Evolutionary conservation across 2,797 vertebrate genomes (phyloP).

Genomic region (Presbytis comata): DNA sequence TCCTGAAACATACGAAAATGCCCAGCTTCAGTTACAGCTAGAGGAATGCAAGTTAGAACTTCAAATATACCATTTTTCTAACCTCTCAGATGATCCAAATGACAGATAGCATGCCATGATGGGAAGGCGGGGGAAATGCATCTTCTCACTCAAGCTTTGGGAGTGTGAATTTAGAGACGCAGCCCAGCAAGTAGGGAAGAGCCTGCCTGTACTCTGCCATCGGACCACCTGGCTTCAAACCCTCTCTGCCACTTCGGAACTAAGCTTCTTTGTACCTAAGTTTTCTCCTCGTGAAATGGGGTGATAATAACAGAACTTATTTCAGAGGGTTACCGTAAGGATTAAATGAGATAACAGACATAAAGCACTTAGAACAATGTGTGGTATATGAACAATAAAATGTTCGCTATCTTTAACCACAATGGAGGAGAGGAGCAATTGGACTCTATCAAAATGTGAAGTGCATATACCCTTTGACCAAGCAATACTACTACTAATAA

Average conservation of each 20-base stretch:
- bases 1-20: neutral
- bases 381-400: neutral
- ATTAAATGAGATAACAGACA: neutral
- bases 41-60: neutral
- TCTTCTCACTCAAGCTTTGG: neutral
- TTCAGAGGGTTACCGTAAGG: neutral
- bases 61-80: neutral
- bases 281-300: neutral
- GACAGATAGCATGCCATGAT: neutral
- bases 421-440: no score
- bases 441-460: neutral
- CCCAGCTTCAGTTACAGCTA: neutral
- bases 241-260: neutral
- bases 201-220: neutral
- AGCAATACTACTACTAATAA: neutral
- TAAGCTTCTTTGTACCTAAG: neutral
- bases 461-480: neutral
- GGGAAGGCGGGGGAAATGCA: neutral
- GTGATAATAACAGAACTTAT: neutral
- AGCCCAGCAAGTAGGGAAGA: neutral
- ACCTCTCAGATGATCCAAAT: neutral
- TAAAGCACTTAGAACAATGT: neutral
- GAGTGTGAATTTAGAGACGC: neutral
- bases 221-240: neutral
- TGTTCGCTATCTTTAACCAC: neutral